Conservation (phyloP, 2,888 invertebrate genomes). For the Callosobruchus maculatus region DNA sequence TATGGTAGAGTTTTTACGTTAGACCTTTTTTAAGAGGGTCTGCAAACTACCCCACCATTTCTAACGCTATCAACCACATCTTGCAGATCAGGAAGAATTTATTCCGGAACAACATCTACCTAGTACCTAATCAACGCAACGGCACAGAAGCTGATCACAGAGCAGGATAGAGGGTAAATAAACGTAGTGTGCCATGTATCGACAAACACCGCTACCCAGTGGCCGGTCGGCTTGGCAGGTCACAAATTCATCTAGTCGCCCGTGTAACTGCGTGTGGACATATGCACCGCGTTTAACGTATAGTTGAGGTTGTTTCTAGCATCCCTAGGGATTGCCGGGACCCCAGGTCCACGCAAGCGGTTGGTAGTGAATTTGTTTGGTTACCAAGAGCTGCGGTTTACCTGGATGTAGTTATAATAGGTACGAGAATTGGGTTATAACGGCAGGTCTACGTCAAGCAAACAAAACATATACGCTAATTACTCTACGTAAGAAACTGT, state of each 20-base stretch:
- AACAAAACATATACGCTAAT: too few relatives aligned
- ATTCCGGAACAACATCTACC: too few relatives aligned
- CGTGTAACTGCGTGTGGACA: constrained; percentile 22
- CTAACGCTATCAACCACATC: too few relatives aligned
- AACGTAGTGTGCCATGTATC: background rate
- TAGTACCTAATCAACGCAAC: background rate
- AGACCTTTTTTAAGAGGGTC: too few relatives aligned
- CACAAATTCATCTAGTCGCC: constrained; percentile 8
- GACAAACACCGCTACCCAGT: background rate
- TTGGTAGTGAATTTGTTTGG: background rate
- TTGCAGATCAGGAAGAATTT: too few relatives aligned
- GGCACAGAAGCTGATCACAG: background rate
- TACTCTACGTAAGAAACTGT: too few relatives aligned
- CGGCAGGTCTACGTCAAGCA: too few relatives aligned
- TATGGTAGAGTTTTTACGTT: too few relatives aligned
- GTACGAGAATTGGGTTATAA: too few relatives aligned
- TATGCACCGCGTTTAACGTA: constrained; percentile 20
- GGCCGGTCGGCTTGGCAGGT: constrained; percentile 2
- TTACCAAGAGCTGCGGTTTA: background rate
- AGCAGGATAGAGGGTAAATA: background rate
- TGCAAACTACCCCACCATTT: too few relatives aligned
- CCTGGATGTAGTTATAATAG: too few relatives aligned
- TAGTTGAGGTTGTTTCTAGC: constrained; percentile 18
- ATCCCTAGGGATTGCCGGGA: constrained; percentile 13
- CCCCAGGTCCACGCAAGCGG: background rate